Base-by-base conservation (phyloP, 2,113 vertebrate species). In the Parus major region DNA sequence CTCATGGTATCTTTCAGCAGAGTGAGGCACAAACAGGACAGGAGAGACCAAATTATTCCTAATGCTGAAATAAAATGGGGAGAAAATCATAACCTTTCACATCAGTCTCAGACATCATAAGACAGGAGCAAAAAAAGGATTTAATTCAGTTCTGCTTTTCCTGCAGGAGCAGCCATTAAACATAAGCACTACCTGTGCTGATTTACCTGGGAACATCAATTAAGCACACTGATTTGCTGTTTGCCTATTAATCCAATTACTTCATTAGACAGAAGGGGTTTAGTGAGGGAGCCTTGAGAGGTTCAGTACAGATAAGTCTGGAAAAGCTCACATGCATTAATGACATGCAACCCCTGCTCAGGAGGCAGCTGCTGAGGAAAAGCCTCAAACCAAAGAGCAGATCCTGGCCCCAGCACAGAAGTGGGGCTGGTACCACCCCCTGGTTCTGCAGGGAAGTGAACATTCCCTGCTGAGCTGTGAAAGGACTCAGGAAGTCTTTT, bases 221-320 rank as follows among this genome's bases (percentile, higher is more conserved):
- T 95, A 96, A 88, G 52, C 68, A 33, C 19, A 41, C 52, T 68
- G 85, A 92, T 96, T 83, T 78, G 44, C 79, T 95, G 41, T 68
- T 95, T 93, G 77, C 49, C 19, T 78, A 68, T 96, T 95, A 96
- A 90, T 92, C 79, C 87, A 94, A 94, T 96, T 94, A 75, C 68
- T 90, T 90, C 69, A 68, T 97, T 96, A 97, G 82, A 31, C 56
- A 86, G 76, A 71, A 90, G 71, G 53, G 42, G 22, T 81, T 92
- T 88, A 93, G 85, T 17, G 68, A 81, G 79, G 93, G 88, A 88
- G 64, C 82, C 87, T 66, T 66, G 93, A 64, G 92, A 90, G n/a
- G 52, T 56, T 88, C 93, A 64, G 49, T 11, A 12, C 12, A 86
- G 93, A 64, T 95, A 92, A 93, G 52, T 42, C 64, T 90, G 82